Evolutionary conservation across 2,113 vertebrate species (phyloP), one percentile per base, ranked within the genome.

Genomic region (Bambusicola thoracicus): DNA sequence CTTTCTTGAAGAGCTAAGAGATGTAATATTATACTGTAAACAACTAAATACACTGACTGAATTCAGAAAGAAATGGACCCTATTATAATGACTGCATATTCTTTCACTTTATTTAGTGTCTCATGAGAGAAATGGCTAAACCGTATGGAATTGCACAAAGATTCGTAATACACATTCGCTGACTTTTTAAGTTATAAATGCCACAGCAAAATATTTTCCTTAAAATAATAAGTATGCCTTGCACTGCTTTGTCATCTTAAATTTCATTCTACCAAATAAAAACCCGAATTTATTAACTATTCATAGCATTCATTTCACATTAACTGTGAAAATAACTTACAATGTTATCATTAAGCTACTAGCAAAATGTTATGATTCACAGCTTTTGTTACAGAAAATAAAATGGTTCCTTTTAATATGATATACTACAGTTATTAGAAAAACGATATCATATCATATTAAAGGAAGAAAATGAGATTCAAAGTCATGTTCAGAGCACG

Each of bases 21-120:
- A 66, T 67, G 49, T 19, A 55, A 89, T 79, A 67, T 38, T 41
- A 79, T 18, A 41, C 44, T 93, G 91, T 67, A 70, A 92, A 51
- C 63, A 81, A 51, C 88, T 74, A 83, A 85, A 82, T 87, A 93
- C n/a, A 72, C 18, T 68, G 48, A 48, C 92, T 88, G 68, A 61
- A 15, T 83, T 73, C 43, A 78, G 78, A 85, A 95, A 67, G 36
- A 66, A 86, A 75, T 34, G 21, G 14, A 16, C 25, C 5, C 11
- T 43, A 36, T 8, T 46, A 69, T 4, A 69, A 68, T 49, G 56
- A 44, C 29, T 20, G 24, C 18, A 44, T n/a, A 53, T 2, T 36
- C n/a, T 43, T 87, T 49, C 18, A 43, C 81, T 94, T 81, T 43
- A 36, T 65, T 83, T 84, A 70, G 9, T 36, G 32, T 46, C 74